Evolutionary conservation across 2,797 vertebrate genomes (phyloP).

Genomic region (Myripristis jacobus): DNA sequence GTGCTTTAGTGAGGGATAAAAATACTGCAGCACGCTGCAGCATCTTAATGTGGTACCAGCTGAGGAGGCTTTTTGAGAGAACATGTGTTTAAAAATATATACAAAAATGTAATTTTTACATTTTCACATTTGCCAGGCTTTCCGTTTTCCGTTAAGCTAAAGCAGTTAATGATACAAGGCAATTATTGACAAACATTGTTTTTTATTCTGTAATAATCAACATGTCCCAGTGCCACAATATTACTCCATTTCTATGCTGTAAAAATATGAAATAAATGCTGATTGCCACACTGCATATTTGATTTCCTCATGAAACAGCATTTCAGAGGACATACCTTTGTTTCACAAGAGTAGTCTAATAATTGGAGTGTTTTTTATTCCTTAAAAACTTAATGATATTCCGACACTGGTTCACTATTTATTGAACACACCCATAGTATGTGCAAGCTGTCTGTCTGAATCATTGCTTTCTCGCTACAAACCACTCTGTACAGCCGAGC

Average conservation of each 20-base stretch:
- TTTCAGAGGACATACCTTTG: background rate
- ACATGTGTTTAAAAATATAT: no score
- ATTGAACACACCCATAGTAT: constrained; percentile 69
- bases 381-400: constrained; percentile 39
- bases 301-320: background rate
- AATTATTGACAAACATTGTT: background rate
- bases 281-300: constrained; percentile 11
- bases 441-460: constrained; percentile 81
- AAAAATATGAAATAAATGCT: constrained; percentile 7
- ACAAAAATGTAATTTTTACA: constrained; percentile 3
- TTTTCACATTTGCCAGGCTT: background rate
- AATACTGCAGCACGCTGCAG: constrained; percentile 57
- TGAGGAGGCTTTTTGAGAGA: constrained; percentile 13
- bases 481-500: constrained; percentile 80
- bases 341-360: constrained; percentile 5
- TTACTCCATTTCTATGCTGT: background rate
- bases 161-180: background rate
- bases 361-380: constrained; percentile 17
- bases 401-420: constrained; percentile 55
- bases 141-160: no score
- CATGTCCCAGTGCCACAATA: background rate
- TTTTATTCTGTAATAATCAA: background rate
- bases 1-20: constrained; percentile 54
- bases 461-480: constrained; percentile 78
- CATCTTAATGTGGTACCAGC: background rate